A percentile compares a stretch with the other conserved stretches of the same genome.
Conservation (phyloP, 2,113 vertebrate genomes). For the Agapornis roseicollis region DNA sequence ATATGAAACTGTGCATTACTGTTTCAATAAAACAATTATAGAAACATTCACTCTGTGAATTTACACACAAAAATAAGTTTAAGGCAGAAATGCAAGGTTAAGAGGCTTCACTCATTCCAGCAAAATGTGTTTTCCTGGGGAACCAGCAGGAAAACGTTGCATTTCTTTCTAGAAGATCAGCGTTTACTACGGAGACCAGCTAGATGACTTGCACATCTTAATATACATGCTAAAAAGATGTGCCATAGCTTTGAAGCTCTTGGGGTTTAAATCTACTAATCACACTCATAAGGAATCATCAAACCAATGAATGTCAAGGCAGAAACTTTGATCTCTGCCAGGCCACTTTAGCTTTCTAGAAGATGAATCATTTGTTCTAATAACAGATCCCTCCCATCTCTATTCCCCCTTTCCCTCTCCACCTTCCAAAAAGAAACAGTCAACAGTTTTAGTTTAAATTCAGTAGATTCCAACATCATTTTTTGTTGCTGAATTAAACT, state of each 20-base stretch:
- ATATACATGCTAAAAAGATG: background rate
- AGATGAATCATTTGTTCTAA: background rate
- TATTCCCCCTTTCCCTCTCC: background rate
- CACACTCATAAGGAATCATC: background rate
- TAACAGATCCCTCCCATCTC: background rate
- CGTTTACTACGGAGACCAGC: background rate
- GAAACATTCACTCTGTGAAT: background rate
- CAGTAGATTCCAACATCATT: background rate
- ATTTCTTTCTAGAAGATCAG: background rate
- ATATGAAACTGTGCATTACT: accelerated
- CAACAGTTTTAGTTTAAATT: background rate
- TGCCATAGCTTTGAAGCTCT: background rate
- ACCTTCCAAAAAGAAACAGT: background rate
- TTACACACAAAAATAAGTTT: background rate
- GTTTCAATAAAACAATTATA: background rate
- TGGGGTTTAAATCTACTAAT: background rate
- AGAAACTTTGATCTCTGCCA: background rate
- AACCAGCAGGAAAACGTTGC: background rate
- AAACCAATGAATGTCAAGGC: background rate
- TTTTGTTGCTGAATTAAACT: conserved; percentile 4
- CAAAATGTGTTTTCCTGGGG: background rate
- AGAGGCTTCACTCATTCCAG: background rate
- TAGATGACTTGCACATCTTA: background rate
- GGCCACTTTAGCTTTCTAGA: background rate
- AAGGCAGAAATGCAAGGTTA: background rate